Conservation (phyloP, 2,888 invertebrate genomes). For the Leptinotarsa juncta region DNA sequence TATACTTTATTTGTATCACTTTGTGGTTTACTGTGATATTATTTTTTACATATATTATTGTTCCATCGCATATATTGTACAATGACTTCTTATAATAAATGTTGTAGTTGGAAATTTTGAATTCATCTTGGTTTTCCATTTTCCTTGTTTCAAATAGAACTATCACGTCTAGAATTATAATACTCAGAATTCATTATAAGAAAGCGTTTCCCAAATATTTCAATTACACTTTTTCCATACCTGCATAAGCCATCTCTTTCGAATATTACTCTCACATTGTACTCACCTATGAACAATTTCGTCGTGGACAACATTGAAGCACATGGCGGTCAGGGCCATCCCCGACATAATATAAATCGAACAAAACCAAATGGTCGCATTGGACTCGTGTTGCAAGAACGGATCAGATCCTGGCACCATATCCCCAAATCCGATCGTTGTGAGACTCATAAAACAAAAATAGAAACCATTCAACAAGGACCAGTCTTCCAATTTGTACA, state of each 20-base stretch:
- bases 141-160: too few species aligned
- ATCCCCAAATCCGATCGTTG: constrained; percentile 92
- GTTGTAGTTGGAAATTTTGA: too few species aligned
- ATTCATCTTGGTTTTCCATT: too few species aligned
- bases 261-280: not conserved
- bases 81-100: too few species aligned
- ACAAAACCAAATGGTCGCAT: constrained; percentile 87
- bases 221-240: not conserved
- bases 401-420: constrained; percentile 80
- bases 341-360: constrained; percentile 89
- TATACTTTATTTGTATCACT: too few species aligned
- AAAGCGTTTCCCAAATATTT: not conserved
- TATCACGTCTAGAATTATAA: too few species aligned
- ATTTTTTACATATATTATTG: too few species aligned
- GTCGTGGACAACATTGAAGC: constrained; percentile 89
- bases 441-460: constrained; percentile 96
- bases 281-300: constrained; percentile 81
- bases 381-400: constrained; percentile 71
- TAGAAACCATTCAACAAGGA: constrained; percentile 89
- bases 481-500: constrained; percentile 93
- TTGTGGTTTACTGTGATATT: too few species aligned
- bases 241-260: not conserved
- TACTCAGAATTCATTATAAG: too few species aligned
- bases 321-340: constrained; percentile 90
- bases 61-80: too few species aligned